phyloP scores from a whole-genome alignment of 2,113 vertebrate species.

The Nannospalax galili region DNA sequence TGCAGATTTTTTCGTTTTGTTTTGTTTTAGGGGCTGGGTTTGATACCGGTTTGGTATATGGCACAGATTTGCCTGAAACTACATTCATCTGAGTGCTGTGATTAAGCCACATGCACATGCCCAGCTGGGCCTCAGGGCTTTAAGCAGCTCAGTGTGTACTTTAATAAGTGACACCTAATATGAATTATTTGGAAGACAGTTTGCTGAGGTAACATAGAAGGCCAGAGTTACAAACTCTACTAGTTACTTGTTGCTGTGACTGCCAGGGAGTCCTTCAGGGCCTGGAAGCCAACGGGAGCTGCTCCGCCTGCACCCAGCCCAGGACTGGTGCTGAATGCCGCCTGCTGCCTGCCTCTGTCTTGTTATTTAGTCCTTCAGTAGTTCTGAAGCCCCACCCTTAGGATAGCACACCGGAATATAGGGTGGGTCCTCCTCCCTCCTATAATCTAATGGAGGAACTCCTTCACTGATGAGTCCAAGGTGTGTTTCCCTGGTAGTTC shows the following conservation, averaged over 20 bases:
- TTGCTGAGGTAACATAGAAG: background rate
- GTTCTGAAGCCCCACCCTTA: too few relatives aligned
- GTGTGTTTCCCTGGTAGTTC: background rate
- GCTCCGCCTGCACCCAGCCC: background rate
- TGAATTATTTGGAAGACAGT: background rate
- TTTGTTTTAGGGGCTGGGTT: background rate
- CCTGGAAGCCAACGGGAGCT: background rate
- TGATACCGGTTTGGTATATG: too few relatives aligned
- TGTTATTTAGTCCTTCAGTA: background rate
- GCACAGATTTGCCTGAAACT: too few relatives aligned
- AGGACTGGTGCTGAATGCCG: accelerated
- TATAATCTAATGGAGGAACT: background rate
- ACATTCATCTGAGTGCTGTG: background rate
- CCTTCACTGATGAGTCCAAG: background rate
- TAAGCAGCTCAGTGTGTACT: background rate
- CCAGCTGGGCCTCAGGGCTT: background rate
- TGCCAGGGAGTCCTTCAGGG: background rate
- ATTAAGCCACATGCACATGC: background rate
- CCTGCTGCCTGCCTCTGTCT: background rate
- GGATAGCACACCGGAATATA: too few relatives aligned
- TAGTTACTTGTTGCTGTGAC: background rate
- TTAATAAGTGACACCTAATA: background rate
- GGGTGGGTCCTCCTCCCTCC: background rate
- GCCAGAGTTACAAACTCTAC: background rate
- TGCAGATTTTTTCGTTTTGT: background rate